phyloP scores from a whole-genome alignment of 2,113 vertebrate species.

The Sander lucioperca region DNA sequence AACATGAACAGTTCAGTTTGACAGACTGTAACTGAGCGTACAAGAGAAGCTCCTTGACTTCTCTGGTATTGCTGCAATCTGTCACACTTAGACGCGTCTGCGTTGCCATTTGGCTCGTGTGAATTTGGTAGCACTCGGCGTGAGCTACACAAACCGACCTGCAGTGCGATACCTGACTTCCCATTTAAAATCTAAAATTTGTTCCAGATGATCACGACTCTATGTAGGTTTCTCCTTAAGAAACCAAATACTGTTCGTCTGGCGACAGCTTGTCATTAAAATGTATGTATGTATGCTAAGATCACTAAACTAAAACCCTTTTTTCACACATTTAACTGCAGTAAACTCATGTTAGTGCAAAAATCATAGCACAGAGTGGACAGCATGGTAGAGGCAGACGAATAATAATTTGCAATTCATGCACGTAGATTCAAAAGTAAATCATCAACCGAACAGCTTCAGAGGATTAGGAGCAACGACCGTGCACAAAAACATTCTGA shows the following conservation, averaged over 20 bases:
- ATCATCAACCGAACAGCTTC: constrained; percentile 50
- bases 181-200: constrained; percentile 63
- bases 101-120: constrained; percentile 64
- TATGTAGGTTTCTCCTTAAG: not conserved
- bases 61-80: constrained; percentile 66
- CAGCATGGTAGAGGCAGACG: not conserved
- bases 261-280: not conserved
- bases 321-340: not conserved
- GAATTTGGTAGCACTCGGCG: constrained; percentile 48
- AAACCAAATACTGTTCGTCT: constrained; percentile 35
- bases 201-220: constrained; percentile 25
- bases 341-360: constrained; percentile 13
- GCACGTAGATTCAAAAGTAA: constrained; percentile 43
- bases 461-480: constrained; percentile 50
- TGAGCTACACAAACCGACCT: constrained; percentile 51
- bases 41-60: constrained; percentile 68
- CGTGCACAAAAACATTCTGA: constrained; percentile 55
- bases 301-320: not conserved
- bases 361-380: not conserved
- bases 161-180: constrained; percentile 58
- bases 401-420: constrained; percentile 28
- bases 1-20: constrained; percentile 58
- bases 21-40: constrained; percentile 54
- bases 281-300: not conserved
- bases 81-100: constrained; percentile 63